Percentiles rank a stretch among this genome's conserved stretches.
These are phyloP conservation scores for Melospiza melodia DNA, from an alignment of 2,113 vertebrate species.

Conservation along the genomic window DNA sequence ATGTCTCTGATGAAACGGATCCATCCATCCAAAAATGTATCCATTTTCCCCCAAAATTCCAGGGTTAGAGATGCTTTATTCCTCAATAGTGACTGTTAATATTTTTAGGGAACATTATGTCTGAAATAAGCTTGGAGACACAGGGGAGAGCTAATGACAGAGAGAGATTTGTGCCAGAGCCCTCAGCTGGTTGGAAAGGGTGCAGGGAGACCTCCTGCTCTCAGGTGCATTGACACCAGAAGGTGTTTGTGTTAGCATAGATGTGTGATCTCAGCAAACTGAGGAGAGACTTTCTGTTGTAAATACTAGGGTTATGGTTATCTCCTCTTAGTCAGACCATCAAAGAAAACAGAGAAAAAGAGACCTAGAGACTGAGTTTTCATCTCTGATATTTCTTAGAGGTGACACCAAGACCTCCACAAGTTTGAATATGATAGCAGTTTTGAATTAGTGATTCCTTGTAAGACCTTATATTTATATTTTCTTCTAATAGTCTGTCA, in stretches of 20 bases:
- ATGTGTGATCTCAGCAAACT: not conserved
- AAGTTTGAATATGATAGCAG: not conserved
- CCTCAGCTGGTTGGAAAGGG: not conserved
- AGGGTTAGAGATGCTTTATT: not conserved
- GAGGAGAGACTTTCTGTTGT: not conserved
- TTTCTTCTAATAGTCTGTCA: not conserved
- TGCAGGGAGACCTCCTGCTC: not conserved
- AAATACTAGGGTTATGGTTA: not conserved
- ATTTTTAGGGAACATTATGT: not conserved
- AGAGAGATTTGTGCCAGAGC: not conserved
- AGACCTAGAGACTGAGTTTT: not conserved
- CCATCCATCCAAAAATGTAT: too few species aligned
- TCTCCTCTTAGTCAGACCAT: not conserved
- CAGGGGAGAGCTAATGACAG: not conserved
- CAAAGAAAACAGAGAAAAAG: not conserved
- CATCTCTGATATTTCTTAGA: not conserved
- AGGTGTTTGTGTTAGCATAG: not conserved
- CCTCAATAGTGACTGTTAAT: not conserved
- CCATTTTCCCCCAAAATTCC: not conserved
- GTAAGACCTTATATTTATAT: not conserved
- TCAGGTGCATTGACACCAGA: not conserved
- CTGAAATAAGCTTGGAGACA: not conserved
- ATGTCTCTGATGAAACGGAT: not conserved
- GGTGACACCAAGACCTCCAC: accelerated
- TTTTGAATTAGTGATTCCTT: not conserved